Conservation (phyloP, 1,140 invertebrate genomes). For the Acromyrmex heyeri region DNA sequence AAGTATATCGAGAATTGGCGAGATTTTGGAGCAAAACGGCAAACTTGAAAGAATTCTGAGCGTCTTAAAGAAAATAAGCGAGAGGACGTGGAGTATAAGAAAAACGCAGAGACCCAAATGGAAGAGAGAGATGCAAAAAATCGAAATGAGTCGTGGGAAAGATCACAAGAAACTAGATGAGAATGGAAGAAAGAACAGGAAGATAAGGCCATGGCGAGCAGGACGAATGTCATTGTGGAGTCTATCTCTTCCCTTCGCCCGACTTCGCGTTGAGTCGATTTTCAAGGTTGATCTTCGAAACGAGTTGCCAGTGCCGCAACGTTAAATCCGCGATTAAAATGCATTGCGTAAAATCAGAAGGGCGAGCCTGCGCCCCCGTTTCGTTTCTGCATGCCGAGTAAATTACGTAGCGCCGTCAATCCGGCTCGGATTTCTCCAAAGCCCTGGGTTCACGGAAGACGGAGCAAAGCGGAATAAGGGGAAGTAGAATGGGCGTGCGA, state of each 20-base stretch:
- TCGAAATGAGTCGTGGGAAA: constrained; percentile 3
- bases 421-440: constrained; percentile 66
- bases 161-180: neutral
- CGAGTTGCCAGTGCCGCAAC: constrained; percentile 59
- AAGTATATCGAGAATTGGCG: constrained; percentile 10
- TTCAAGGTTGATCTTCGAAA: constrained; percentile 61
- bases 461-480: constrained; percentile 39
- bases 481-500: constrained; percentile 31
- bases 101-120: neutral
- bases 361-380: constrained; percentile 19
- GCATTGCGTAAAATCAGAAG: constrained; percentile 75
- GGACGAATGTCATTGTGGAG: neutral
- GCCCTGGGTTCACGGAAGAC: constrained; percentile 50
- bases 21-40: constrained; percentile 21
- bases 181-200: neutral
- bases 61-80: constrained; percentile 14
- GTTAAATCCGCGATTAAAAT: constrained; percentile 77
- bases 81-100: neutral
- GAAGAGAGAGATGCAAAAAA: neutral
- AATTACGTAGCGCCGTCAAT: constrained; percentile 67
- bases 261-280: constrained; percentile 25
- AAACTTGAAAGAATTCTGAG: neutral
- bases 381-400: constrained; percentile 34
- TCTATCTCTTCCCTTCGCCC: neutral
- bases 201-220: neutral